phyloP scores from a whole-genome alignment of 2,113 vertebrate species.

The Sitta europaea region DNA sequence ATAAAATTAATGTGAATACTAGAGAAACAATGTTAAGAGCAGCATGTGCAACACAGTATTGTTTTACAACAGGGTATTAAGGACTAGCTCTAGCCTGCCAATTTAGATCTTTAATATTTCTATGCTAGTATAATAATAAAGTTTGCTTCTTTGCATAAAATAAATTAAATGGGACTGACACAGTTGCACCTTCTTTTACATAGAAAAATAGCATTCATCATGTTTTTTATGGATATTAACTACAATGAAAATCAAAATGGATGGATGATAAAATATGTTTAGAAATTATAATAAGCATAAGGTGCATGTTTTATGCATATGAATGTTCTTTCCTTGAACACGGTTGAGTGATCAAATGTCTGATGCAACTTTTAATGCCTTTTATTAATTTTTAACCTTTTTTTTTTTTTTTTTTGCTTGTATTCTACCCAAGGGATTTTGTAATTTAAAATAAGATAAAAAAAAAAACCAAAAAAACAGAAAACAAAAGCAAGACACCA shows the following conservation, averaged over 20 bases:
- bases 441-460: background rate
- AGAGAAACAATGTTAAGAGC: constrained; percentile 48
- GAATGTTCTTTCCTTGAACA: background rate
- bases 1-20: constrained; percentile 52
- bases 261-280: background rate
- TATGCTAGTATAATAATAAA: background rate
- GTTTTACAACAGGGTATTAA: constrained; percentile 35
- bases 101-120: constrained; percentile 54
- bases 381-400: background rate
- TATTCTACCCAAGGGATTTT: background rate
- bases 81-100: constrained; percentile 46
- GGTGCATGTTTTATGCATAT: background rate
- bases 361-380: background rate
- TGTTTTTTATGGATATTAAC: background rate
- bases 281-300: background rate
- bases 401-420: background rate
- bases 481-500: background rate
- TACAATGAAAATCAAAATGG: background rate
- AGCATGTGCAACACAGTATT: constrained; percentile 10
- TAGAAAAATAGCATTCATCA: constrained; percentile 14
- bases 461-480: too few relatives aligned
- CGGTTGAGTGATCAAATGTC: background rate
- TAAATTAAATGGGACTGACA: constrained; percentile 29
- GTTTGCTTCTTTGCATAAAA: constrained; percentile 44
- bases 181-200: background rate